A percentile compares a stretch with the other conserved stretches of the same genome.
Evolutionary conservation across 2,113 vertebrate genomes (phyloP).

Genomic region (Hoplias malabaricus): DNA sequence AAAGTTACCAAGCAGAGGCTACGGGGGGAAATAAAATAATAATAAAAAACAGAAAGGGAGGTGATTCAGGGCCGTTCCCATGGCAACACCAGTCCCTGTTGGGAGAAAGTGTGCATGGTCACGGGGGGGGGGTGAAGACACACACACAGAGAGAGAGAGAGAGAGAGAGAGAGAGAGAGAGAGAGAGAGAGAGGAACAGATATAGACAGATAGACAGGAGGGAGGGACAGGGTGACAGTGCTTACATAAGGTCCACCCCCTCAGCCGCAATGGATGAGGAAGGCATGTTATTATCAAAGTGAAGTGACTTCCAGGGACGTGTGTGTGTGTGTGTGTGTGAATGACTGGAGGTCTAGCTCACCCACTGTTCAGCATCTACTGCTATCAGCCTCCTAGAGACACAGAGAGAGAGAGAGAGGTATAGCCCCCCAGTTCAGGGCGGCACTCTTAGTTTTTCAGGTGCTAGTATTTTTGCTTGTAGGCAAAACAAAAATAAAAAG

Average conservation of each 20-base stretch:
- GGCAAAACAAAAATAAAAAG: not conserved
- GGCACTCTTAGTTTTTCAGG: not conserved
- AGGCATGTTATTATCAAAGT: conserved; percentile 36
- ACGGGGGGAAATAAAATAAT: too few relatives aligned
- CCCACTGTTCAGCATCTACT: not conserved
- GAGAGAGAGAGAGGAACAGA: conserved; percentile 19
- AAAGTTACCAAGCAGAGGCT: not conserved
- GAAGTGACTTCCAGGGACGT: conserved; percentile 17
- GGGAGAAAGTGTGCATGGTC: not conserved
- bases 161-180: conserved; percentile 6
- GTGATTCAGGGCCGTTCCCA: conserved; percentile 39
- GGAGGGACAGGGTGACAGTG: not conserved
- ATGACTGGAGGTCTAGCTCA: not conserved
- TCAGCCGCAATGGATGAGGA: conserved; percentile 2
- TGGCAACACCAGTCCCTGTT: conserved; percentile 28
- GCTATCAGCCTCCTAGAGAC: not conserved
- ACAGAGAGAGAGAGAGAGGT: not conserved
- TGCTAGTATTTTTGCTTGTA: not conserved
- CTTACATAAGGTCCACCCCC: conserved; percentile 23
- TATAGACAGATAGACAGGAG: conserved; percentile 18
- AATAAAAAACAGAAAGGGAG: not conserved
- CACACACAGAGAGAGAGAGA: not conserved
- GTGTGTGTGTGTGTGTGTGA: conserved; percentile 4
- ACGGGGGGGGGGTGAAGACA: not conserved
- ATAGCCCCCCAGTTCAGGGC: not conserved